Conservation (phyloP, 2,797 vertebrate species). For the Labeo calbasu region DNA sequence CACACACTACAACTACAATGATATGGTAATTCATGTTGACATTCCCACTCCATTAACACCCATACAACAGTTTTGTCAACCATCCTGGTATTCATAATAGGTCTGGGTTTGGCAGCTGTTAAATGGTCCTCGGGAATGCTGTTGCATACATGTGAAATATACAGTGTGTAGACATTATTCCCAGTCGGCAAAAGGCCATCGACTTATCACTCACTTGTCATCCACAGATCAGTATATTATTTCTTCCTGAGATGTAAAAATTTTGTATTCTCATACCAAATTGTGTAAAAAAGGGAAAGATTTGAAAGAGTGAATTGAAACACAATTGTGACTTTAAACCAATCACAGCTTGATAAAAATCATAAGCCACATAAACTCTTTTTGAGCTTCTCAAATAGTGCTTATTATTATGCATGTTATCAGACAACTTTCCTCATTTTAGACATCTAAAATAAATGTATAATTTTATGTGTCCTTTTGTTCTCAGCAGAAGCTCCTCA, state of each 20-base stretch:
- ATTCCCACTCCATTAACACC: neutral
- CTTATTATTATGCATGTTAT: neutral
- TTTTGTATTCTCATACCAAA: neutral
- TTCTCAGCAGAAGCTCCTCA: neutral
- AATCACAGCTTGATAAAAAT: neutral
- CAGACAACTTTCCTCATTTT: neutral
- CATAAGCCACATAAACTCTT: neutral
- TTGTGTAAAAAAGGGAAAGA: neutral
- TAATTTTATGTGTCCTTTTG: neutral
- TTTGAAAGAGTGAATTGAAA: neutral
- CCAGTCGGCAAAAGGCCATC: neutral
- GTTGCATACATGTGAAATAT: neutral
- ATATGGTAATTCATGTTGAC: neutral
- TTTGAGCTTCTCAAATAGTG: neutral
- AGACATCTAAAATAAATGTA: neutral
- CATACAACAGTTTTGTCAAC: neutral
- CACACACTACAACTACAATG: too few species aligned
- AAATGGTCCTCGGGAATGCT: neutral
- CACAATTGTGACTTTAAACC: neutral
- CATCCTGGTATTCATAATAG: neutral
- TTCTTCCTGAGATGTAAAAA: neutral
- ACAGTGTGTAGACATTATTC: neutral
- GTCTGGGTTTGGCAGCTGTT: neutral
- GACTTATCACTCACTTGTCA: neutral
- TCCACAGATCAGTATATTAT: neutral